These are phyloP conservation scores for Psix sp. DNA, from an alignment of 1,140 invertebrate genomes.

Conservation along the genomic window DNA sequence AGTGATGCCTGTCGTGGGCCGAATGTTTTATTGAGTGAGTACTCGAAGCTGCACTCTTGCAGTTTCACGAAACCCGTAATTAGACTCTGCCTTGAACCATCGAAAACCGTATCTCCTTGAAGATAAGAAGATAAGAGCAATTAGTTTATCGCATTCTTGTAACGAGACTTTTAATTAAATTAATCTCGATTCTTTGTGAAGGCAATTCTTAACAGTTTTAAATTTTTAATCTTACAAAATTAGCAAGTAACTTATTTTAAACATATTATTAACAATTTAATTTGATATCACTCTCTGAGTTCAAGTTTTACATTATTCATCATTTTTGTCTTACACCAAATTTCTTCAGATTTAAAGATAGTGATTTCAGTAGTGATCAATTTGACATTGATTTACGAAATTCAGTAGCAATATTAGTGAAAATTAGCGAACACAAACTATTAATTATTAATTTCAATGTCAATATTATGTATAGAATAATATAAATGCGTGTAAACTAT, in stretches of 20 bases:
- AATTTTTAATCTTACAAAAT: background rate
- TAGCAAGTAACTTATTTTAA: too few species aligned
- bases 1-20: background rate
- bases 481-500: conserved; percentile 22
- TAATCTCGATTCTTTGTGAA: background rate
- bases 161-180: background rate
- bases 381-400: too few species aligned
- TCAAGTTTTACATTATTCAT: too few species aligned
- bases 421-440: too few species aligned
- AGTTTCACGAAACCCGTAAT: background rate
- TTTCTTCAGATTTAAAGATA: too few species aligned
- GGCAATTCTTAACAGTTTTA: conserved; percentile 1
- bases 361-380: too few species aligned
- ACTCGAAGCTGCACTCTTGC: background rate
- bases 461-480: conserved; percentile 26
- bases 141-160: background rate
- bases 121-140: background rate
- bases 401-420: too few species aligned
- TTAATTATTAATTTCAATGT: conserved; percentile 38
- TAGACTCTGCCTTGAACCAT: too few species aligned
- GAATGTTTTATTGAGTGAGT: conserved; percentile 30
- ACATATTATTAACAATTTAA: too few species aligned
- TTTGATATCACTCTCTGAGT: too few species aligned
- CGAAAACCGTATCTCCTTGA: background rate
- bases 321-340: too few species aligned